These are phyloP conservation scores for Tamandua tetradactyla DNA, from an alignment of 2,797 vertebrate genomes.

Conservation along the genomic window DNA sequence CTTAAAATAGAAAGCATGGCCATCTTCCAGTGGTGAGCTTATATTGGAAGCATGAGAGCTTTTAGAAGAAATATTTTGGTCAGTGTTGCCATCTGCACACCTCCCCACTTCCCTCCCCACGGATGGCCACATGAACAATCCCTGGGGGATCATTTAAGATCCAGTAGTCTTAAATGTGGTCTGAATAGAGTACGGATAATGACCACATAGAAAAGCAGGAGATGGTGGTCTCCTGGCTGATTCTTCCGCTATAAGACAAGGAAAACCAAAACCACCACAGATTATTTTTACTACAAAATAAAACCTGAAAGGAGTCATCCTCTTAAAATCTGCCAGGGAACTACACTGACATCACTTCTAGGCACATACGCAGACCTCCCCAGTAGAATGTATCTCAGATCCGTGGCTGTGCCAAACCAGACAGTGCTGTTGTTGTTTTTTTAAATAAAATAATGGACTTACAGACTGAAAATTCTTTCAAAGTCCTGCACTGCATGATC, in stretches of 20 bases:
- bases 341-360: background rate
- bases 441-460: conserved; percentile 28
- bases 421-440: conserved; percentile 19
- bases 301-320: conserved; percentile 58
- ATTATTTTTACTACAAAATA: conserved; percentile 69
- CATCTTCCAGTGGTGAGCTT: conserved; percentile 72
- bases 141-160: conserved; percentile 12
- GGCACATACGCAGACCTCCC: background rate
- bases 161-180: conserved; percentile 69
- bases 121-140: conserved; percentile 40
- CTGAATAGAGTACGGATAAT: conserved; percentile 62
- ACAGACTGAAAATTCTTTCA: background rate
- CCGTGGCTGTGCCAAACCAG: background rate
- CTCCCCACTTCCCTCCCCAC: conserved; percentile 16
- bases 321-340: conserved; percentile 12
- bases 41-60: conserved; percentile 60
- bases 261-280: conserved; percentile 68
- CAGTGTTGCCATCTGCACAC: conserved; percentile 12
- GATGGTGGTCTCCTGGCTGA: conserved; percentile 49
- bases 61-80: conserved; percentile 72
- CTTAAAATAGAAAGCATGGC: conserved; percentile 75
- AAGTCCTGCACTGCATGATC: background rate
- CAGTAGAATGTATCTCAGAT: background rate
- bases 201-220: conserved; percentile 67
- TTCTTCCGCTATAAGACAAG: conserved; percentile 53